A percentile compares a stretch with the other conserved stretches of the same genome.
phyloP scores from a whole-genome alignment of 2,888 invertebrate species.

The Scotopteryx bipunctaria region DNA sequence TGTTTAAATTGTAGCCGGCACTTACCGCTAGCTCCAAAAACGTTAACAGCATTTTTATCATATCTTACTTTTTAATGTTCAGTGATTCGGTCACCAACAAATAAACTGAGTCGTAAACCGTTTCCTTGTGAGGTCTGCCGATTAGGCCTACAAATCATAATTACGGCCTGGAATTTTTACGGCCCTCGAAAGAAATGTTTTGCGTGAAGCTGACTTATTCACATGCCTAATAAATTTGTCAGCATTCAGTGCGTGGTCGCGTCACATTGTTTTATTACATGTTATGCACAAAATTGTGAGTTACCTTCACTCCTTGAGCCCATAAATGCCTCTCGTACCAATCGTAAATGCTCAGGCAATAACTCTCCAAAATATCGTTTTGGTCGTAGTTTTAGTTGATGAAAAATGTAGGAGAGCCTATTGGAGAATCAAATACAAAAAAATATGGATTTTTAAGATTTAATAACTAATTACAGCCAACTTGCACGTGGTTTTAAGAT shows the following conservation, averaged over 20 bases:
- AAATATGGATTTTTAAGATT: not conserved
- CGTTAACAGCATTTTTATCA: slow-evolving; percentile 22
- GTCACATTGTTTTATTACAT: slow-evolving; percentile 54
- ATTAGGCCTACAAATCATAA: slow-evolving; percentile 37
- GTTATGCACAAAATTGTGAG: slow-evolving; percentile 50
- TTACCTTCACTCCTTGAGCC: slow-evolving; percentile 35
- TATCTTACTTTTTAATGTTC: slow-evolving; percentile 20
- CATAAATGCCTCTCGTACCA: slow-evolving; percentile 46
- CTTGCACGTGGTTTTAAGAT: no score
- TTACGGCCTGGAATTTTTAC: slow-evolving; percentile 32
- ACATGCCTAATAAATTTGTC: slow-evolving; percentile 52
- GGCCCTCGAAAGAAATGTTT: slow-evolving; percentile 40
- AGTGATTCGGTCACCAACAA: slow-evolving; percentile 19
- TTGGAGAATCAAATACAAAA: slow-evolving; percentile 11
- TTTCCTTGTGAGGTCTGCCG: slow-evolving; percentile 23
- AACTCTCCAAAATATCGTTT: slow-evolving; percentile 14
- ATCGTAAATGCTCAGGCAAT: slow-evolving; percentile 34
- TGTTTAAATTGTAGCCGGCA: slow-evolving; percentile 3
- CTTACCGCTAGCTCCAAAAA: slow-evolving; percentile 12
- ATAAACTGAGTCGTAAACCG: slow-evolving; percentile 17
- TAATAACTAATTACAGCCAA: not conserved
- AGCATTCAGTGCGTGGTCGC: slow-evolving; percentile 45
- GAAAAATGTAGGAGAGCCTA: slow-evolving; percentile 18
- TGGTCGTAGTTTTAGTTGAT: slow-evolving; percentile 14
- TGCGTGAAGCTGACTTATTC: slow-evolving; percentile 44